Evolutionary conservation across 1,140 invertebrate species (phyloP).

Genomic region (Colletes latitarsis): DNA sequence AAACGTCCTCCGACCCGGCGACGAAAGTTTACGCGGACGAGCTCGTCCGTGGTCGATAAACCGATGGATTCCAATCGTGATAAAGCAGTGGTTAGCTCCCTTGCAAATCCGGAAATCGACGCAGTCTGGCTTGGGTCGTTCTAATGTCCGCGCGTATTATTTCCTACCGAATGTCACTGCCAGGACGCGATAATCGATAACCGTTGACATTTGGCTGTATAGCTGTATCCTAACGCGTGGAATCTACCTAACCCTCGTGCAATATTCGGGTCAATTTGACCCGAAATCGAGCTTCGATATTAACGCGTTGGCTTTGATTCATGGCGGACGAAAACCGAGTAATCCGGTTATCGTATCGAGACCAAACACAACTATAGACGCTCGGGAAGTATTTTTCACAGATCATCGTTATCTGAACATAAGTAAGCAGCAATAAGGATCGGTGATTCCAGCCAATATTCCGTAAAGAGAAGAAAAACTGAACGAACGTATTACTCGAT

Average conservation of each 20-base stretch:
- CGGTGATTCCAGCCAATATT: too few species aligned
- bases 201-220: not conserved
- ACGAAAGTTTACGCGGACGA: not conserved
- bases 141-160: slow-evolving; percentile 51
- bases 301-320: too few species aligned
- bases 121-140: slow-evolving; percentile 20
- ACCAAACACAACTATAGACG: too few species aligned
- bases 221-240: not conserved
- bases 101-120: slow-evolving; percentile 62
- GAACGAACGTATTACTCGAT: not conserved
- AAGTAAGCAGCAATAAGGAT: too few species aligned
- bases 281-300: too few species aligned
- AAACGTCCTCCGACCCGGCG: not conserved
- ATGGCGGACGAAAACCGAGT: too few species aligned
- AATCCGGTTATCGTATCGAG: too few species aligned
- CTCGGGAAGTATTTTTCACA: too few species aligned
- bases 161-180: slow-evolving; percentile 45
- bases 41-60: slow-evolving; percentile 27
- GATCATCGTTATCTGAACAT: too few species aligned
- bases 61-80: slow-evolving; percentile 7
- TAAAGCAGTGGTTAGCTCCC: slow-evolving; percentile 32
- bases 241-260: too few species aligned
- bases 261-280: too few species aligned
- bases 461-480: not conserved
- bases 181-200: slow-evolving; percentile 59